Base-by-base conservation (phyloP, 2,113 vertebrate species). In the Ifrita kowaldi region DNA sequence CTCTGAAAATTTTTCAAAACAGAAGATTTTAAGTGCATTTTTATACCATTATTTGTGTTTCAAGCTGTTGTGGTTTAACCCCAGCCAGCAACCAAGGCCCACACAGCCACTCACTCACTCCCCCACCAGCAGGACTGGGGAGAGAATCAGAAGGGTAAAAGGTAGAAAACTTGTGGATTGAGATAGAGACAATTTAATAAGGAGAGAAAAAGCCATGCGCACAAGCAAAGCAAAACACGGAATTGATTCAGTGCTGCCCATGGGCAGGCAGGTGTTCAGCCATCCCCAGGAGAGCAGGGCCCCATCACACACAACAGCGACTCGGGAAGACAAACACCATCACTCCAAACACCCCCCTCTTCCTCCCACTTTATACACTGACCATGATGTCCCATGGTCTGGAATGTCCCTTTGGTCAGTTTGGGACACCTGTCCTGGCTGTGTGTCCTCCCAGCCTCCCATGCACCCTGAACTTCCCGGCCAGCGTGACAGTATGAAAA, bases 401-500 rank as follows among this genome's bases (percentile, higher is more conserved):
- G 44, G 16, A 67, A 59, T 24, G 46, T 30, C 60, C 33, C 44
- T 52, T 5, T 52, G 69, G 28, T 52, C 33, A 59, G 28, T 52
- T 21, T 16, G 37, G 42, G 14, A 57, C 50, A 57, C 27, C 42
- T 33, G 22, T 44, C 15, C 22, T 5, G 10, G 59, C 22, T 57
- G 23, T 14, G 10, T 26, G 27, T 53, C 44, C 49, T 67, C 22
- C 23, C 44, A 59, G 0, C 3, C 13, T 44, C 35, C 50, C 22
- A 16, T 5, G 2, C 5, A 6, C 4, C 18, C 26, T 5, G 3
- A 57, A 1, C 3, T 33, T 52, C 59, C 44, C 4, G 6, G 7
- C 7, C 52, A 46, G 11, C 0, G 0, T 14, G 6, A 22, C 37
- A 6, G 2, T 26, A 71, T 1, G 7, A 24, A 59, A 67, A 59